Evolutionary conservation across 2,888 invertebrate genomes (phyloP), one percentile per base, ranked within the genome.

Genomic region (Galerucella nymphaeae): DNA sequence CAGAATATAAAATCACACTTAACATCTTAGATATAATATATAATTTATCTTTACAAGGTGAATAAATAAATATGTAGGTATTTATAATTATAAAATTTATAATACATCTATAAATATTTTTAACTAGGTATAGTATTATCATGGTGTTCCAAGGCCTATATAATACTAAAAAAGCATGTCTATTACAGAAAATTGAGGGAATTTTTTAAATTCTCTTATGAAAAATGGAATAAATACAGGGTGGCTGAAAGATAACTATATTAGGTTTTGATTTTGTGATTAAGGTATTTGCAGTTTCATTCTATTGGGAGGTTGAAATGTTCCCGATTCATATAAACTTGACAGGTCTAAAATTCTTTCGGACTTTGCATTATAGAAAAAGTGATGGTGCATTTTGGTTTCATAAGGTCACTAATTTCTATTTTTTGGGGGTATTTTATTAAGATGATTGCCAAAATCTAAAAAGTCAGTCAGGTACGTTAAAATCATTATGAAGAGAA

Each of bases 81-180:
- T 23, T 63, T 70, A 38, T 63, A 62, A 23, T 55, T 57, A 55
- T 59, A 23, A 55, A 53, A 50, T 53, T 38, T 65, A 53, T 64
- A 41, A 64, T 48, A 50, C 53, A 65, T 65, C 55, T 18, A 65
- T 65, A 65, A n/a, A 57, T 16, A 18, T 61, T 23, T 20, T 55
- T 53, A 65, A 38, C 50, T 48, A 53, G 5, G 14, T 14, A 58
- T 58, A 45, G n/a, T n/a, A n/a, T 38, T 20, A 59, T 67, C 59
- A 8, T 67, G 67, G 67, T 67, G 67, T 67, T 67, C 38, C 8
- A 53, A 61, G 18, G 59, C 67, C 67, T 67, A 67, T 67, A 67
- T 59, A 48, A 23, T 38, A 30, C 67, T 67, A 67, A 30, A 48
- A 61, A 67, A 67, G 67, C 67, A 67, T 59, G 8, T 53, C 18